These are phyloP conservation scores for Henicopernis longicauda DNA, from an alignment of 2,113 vertebrate species.

Conservation along the genomic window DNA sequence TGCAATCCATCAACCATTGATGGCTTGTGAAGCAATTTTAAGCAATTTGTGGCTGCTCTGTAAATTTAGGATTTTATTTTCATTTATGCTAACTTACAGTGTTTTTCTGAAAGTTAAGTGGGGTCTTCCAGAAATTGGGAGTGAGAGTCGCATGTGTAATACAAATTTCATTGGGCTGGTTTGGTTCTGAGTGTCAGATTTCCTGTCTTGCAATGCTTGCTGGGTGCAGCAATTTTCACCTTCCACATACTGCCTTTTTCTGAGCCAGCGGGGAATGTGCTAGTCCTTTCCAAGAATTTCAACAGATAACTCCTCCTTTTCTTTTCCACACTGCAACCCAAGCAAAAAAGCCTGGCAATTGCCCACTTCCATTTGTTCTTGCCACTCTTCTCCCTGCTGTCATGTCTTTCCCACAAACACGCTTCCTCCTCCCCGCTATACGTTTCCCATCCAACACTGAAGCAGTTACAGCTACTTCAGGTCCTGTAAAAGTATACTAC, in stretches of 20 bases:
- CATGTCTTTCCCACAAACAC: not conserved
- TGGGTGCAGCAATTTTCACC: not conserved
- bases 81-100: not conserved
- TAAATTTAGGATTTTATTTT: not conserved
- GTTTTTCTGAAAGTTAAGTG: not conserved
- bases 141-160: not conserved
- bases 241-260: not conserved
- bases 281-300: not conserved
- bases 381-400: not conserved
- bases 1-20: not conserved
- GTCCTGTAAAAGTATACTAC: fast-evolving
- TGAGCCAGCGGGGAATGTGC: not conserved
- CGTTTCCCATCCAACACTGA: not conserved
- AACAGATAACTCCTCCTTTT: not conserved
- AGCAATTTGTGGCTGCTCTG: not conserved
- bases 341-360: not conserved
- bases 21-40: not conserved
- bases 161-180: not conserved
- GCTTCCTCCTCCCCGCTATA: fast-evolving
- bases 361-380: not conserved
- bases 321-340: not conserved
- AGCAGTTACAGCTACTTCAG: not conserved
- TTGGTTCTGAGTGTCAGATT: not conserved
- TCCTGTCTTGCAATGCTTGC: not conserved
- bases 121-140: not conserved